Evolutionary conservation across 2,888 invertebrate species (phyloP).

Genomic region (Megaustenia siamemsis): DNA sequence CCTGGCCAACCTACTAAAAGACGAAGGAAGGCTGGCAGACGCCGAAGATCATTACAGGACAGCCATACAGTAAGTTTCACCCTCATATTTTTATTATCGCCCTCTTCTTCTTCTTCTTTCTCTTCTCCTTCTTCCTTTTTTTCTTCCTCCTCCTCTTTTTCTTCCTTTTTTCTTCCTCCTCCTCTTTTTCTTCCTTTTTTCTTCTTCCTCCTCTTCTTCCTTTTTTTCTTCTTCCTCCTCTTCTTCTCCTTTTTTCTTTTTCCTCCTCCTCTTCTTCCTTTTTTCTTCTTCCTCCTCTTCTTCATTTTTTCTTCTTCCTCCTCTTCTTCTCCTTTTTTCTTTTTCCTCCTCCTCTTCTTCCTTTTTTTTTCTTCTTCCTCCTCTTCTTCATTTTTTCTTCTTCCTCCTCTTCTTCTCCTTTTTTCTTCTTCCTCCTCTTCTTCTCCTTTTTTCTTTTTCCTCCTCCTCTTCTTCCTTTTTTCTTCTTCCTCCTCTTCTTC

Average conservation of each 20-base stretch:
- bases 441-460: not conserved
- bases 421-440: not conserved
- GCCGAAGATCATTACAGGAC: conserved; percentile 89
- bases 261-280: too few species aligned
- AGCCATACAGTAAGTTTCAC: conserved; percentile 85
- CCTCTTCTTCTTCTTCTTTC: not conserved
- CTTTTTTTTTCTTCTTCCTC: too few species aligned
- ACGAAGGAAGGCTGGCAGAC: conserved; percentile 86
- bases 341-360: too few species aligned
- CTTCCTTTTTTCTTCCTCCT: not conserved
- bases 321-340: too few species aligned
- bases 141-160: not conserved
- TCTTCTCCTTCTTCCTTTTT: not conserved
- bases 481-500: conserved; percentile 4
- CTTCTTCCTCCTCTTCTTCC: too few species aligned
- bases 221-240: too few species aligned
- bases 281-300: too few species aligned
- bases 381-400: too few species aligned
- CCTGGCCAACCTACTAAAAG: conserved; percentile 91
- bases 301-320: too few species aligned
- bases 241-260: too few species aligned
- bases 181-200: too few species aligned
- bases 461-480: conserved; percentile 4
- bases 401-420: not conserved
- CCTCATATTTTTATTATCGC: not conserved